Evolutionary conservation across 2,888 invertebrate genomes (phyloP).

Genomic region (Hecatera dysodea): DNA sequence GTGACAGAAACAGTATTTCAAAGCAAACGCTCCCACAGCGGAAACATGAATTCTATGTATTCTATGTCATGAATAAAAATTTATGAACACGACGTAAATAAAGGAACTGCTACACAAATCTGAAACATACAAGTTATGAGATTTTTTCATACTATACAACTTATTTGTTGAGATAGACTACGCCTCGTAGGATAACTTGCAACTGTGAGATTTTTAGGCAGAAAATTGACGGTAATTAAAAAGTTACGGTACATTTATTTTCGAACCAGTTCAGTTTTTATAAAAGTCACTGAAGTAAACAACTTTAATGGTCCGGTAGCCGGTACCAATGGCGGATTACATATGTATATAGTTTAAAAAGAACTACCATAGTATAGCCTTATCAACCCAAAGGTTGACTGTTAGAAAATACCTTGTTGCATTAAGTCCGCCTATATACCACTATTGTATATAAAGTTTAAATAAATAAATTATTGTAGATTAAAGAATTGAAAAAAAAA

Average conservation of each 20-base stretch:
- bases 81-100: constrained; percentile 67
- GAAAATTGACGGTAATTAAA: constrained; percentile 36
- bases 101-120: constrained; percentile 75
- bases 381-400: too few species aligned
- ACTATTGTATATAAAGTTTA: too few species aligned
- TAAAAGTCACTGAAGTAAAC: constrained; percentile 14
- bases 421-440: too few species aligned
- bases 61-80: constrained; percentile 51
- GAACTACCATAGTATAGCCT: too few species aligned
- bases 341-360: too few species aligned
- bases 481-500: too few species aligned
- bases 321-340: neutral
- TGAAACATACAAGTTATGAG: constrained; percentile 86
- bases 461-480: neutral
- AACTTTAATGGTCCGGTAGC: constrained; percentile 20
- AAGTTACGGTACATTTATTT: constrained; percentile 29
- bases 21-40: constrained; percentile 67
- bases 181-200: constrained; percentile 56
- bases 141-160: constrained; percentile 67
- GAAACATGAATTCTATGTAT: constrained; percentile 50
- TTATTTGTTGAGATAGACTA: constrained; percentile 62
- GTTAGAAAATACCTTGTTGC: too few species aligned
- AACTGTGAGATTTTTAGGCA: constrained; percentile 9
- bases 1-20: constrained; percentile 63
- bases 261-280: neutral